These are phyloP conservation scores for Crax fasciolata DNA, from an alignment of 2,797 vertebrate species.

Conservation along the genomic window DNA sequence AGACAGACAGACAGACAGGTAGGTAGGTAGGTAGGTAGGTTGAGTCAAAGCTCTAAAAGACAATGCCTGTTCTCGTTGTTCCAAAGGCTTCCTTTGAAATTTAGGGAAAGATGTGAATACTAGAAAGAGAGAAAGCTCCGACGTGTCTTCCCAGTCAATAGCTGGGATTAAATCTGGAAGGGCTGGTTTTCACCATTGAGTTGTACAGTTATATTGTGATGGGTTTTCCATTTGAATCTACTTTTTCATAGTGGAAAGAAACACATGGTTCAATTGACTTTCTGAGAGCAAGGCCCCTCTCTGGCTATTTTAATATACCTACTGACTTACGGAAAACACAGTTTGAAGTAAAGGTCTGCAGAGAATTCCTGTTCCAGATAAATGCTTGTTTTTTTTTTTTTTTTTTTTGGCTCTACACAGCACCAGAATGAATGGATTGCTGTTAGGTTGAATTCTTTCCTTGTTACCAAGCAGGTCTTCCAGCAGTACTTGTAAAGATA, in stretches of 20 bases:
- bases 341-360: slow-evolving; percentile 20
- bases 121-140: neutral
- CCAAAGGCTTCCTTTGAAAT: neutral
- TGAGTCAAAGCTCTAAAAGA: neutral
- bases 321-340: neutral
- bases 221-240: neutral
- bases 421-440: slow-evolving; percentile 26
- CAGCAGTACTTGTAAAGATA: slow-evolving; percentile 58
- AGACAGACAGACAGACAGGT: neutral
- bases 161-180: neutral
- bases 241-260: neutral
- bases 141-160: neutral
- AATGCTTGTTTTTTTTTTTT: neutral
- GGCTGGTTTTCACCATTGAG: neutral
- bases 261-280: neutral
- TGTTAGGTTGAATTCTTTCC: slow-evolving; percentile 60
- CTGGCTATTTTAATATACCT: neutral
- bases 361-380: slow-evolving; percentile 38
- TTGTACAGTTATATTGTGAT: neutral
- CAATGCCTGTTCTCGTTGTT: neutral
- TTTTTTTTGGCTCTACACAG: neutral
- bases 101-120: neutral
- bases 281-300: neutral
- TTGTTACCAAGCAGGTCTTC: slow-evolving; percentile 54
- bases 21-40: neutral